Evolutionary conservation across 1,140 invertebrate genomes (phyloP), one percentile per base, ranked within the genome.

Genomic region (Pseudobourletiella spinata): DNA sequence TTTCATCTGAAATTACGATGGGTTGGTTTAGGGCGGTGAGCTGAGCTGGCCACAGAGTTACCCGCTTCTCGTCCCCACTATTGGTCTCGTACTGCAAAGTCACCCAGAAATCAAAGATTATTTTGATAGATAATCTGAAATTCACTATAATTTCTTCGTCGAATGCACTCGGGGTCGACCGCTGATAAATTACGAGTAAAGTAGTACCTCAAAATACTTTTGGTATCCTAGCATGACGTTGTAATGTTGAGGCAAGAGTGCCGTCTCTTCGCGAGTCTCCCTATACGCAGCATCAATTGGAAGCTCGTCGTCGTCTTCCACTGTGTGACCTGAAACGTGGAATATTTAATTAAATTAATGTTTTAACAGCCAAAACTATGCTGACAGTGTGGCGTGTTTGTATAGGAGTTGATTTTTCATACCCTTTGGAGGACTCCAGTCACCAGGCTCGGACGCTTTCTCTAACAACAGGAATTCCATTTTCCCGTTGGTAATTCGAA

Each of bases 131-230:
- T 20, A 20, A 20, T 11, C 11, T 22, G 22, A 48, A 48, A 48
- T 8, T 20, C 11, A 20, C 24, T 25, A 22, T 25, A 6, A 48
- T 15, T 48, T 6, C 16, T 25, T 48, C 18, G n/a, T n/a, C n/a
- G n/a, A n/a, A n/a, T n/a, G n/a, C n/a, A n/a, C n/a, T n/a, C n/a
- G n/a, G n/a, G n/a, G n/a, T 39, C 32, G n/a, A 39, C 8, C 32
- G n/a, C 32, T 39, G 32, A 39, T 11, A 39, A n/a, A 11, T n/a
- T 39, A 39, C 32, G 32, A 39, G n/a, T 8, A 30, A 8, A 26
- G 6, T 11, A 54, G 3, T 35, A 55, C 52, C 52, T 55, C 52
- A 39, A 55, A 55, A 39, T 55, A 55, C 15, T 39, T 18, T 16
- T 32, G 8, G 11, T 18, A 35, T 32, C 32, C 29, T 3, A 6